Evolutionary conservation across 1,140 invertebrate species (phyloP).

Genomic region (Drosophila repleta): DNA sequence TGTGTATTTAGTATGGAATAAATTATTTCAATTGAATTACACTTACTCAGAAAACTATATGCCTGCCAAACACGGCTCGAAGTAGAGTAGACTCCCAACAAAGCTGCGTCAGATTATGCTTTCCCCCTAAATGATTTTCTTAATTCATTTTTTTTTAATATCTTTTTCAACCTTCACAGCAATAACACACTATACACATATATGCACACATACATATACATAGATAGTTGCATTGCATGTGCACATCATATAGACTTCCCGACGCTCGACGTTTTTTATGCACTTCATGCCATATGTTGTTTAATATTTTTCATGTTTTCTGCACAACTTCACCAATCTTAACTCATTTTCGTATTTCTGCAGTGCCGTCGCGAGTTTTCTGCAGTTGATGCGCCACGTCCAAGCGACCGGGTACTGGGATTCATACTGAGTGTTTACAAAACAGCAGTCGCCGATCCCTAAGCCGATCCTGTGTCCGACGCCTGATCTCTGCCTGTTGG

Average conservation of each 20-base stretch:
- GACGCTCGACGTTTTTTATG: constrained; percentile 51
- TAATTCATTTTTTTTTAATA: too few relatives aligned
- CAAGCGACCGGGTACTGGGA: constrained; percentile 59
- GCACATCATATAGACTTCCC: background rate
- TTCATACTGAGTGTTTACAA: constrained; percentile 83
- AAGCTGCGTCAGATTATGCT: too few relatives aligned
- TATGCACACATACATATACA: background rate
- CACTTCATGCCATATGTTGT: constrained; percentile 15
- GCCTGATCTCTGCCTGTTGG: constrained; percentile 51
- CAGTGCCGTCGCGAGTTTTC: constrained; percentile 30
- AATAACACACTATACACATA: too few relatives aligned
- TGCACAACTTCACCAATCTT: constrained; percentile 34
- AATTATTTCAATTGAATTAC: background rate
- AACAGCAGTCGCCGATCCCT: constrained; percentile 68
- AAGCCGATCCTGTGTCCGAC: constrained; percentile 32
- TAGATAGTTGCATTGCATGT: background rate
- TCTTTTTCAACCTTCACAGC: too few relatives aligned
- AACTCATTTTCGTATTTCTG: constrained; percentile 49
- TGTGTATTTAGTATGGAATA: too few relatives aligned
- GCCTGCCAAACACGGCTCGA: background rate
- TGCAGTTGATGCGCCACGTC: constrained; percentile 70
- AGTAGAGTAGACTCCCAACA: too few relatives aligned
- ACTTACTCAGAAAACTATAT: background rate
- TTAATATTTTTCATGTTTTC: constrained; percentile 49
- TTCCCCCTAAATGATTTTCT: too few relatives aligned